Conservation (phyloP, 2,797 vertebrate species). For the Lithobates pipiens region DNA sequence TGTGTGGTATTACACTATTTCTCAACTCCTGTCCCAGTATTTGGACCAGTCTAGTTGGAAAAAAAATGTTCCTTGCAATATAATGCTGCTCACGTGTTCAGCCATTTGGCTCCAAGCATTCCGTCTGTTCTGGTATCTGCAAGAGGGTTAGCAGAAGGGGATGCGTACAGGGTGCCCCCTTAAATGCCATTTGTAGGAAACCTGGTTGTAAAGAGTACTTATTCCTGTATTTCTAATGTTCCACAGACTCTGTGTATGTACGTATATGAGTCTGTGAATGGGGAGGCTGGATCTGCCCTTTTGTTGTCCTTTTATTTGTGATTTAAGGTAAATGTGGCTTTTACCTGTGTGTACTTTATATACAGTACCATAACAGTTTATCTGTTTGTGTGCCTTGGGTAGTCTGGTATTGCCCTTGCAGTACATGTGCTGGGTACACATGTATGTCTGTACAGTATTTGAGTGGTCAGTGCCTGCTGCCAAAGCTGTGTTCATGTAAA, state of each 20-base stretch:
- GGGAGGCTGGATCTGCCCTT: not conserved
- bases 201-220: not conserved
- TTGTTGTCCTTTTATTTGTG: not conserved
- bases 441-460: not conserved
- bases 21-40: not conserved
- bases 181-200: not conserved
- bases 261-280: not conserved
- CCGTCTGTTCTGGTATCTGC: not conserved
- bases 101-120: not conserved
- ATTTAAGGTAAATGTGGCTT: constrained; percentile 1
- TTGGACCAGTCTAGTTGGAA: not conserved
- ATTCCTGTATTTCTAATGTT: too few species aligned
- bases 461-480: not conserved
- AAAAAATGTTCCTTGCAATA: not conserved
- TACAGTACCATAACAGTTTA: not conserved
- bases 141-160: too few species aligned
- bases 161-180: too few species aligned
- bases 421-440: constrained; percentile 7
- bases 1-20: not conserved
- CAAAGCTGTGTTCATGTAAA: not conserved
- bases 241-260: not conserved
- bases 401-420: constrained; percentile 30
- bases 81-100: not conserved
- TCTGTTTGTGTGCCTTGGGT: constrained; percentile 2
- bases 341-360: not conserved